Percentiles rank a stretch among this genome's conserved stretches.
Evolutionary conservation across 2,888 invertebrate species (phyloP).

Genomic region (Thereva unica): DNA sequence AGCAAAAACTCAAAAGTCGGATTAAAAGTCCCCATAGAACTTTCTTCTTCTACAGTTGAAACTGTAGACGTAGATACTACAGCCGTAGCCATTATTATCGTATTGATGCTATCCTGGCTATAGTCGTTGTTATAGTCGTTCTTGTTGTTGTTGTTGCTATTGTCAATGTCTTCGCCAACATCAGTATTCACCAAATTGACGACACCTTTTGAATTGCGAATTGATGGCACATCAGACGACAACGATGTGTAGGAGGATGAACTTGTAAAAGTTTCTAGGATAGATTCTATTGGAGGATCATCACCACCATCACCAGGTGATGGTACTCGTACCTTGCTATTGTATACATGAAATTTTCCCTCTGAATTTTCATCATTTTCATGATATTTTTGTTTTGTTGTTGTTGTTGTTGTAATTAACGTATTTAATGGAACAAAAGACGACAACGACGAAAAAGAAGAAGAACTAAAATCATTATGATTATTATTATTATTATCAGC

Average conservation of each 20-base stretch:
- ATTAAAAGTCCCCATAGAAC: conserved; percentile 15
- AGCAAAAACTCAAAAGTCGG: conserved; percentile 33
- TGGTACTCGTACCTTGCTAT: neutral
- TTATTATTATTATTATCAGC: conserved; percentile 15
- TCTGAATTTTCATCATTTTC: no score
- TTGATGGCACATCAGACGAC: conserved; percentile 23
- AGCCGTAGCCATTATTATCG: neutral
- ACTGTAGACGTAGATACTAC: neutral
- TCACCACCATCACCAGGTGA: conserved; percentile 14
- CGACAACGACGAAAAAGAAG: no score
- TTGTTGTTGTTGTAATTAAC: no score
- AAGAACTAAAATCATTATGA: no score
- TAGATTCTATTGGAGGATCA: neutral
- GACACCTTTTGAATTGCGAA: conserved; percentile 27
- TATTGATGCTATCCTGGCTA: no score
- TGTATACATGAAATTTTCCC: no score
- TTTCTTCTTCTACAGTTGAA: neutral
- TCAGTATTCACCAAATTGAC: neutral
- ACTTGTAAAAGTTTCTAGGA: conserved; percentile 30
- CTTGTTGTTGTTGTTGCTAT: neutral
- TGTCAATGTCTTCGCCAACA: neutral
- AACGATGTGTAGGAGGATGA: conserved; percentile 16
- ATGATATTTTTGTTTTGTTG: no score
- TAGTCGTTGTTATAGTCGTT: conserved; percentile 2
- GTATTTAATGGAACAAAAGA: no score